A percentile compares a stretch with the other conserved stretches of the same genome.
phyloP scores from a whole-genome alignment of 2,888 invertebrate species.

The Nipponacmea schrenckii region DNA sequence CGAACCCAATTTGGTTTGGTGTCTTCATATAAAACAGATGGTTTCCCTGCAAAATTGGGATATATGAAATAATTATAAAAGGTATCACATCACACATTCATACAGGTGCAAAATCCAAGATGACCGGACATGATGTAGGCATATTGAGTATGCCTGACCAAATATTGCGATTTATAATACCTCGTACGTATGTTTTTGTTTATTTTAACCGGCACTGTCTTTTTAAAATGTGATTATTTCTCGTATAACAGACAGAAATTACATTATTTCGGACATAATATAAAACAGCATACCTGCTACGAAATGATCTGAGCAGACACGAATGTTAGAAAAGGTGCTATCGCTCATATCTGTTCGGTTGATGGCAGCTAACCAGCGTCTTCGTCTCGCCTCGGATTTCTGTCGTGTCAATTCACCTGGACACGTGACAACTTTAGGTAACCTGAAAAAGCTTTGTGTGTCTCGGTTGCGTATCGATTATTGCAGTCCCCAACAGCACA shows the following conservation, averaged over 20 bases:
- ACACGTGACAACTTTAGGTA: neutral
- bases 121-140: too few relatives aligned
- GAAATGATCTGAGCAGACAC: slow-evolving; percentile 3
- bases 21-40: slow-evolving; percentile 2
- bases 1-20: slow-evolving; percentile 8
- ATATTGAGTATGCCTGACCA: too few relatives aligned
- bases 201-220: too few relatives aligned
- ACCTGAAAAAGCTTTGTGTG: neutral
- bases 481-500: slow-evolving; percentile 1
- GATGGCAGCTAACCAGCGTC: slow-evolving; percentile 9
- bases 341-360: neutral
- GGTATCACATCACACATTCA: too few relatives aligned
- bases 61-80: too few relatives aligned
- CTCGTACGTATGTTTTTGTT: too few relatives aligned
- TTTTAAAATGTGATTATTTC: too few relatives aligned
- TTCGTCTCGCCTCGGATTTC: neutral
- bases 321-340: neutral
- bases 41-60: slow-evolving; percentile 13
- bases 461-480: neutral
- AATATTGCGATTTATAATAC: too few relatives aligned
- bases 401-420: neutral
- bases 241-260: too few relatives aligned
- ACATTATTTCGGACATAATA: too few relatives aligned
- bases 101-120: too few relatives aligned
- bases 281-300: neutral